Conservation (phyloP, 2,888 invertebrate species). For the Nineta flava region DNA sequence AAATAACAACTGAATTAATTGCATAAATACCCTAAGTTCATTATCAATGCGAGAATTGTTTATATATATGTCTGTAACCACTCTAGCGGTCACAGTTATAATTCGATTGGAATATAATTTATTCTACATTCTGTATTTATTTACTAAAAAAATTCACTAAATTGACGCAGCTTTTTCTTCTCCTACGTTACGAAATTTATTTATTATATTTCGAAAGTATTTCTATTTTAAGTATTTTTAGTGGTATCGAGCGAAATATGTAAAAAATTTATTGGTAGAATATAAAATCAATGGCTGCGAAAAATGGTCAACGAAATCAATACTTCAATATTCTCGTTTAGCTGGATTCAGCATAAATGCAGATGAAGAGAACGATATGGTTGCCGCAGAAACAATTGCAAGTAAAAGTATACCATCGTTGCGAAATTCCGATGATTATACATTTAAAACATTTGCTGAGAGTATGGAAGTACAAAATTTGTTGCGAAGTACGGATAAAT, state of each 20-base stretch:
- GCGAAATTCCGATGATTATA: neutral
- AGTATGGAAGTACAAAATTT: neutral
- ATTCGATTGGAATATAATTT: too few relatives aligned
- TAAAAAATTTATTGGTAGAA: constrained; percentile 19
- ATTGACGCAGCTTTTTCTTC: too few relatives aligned
- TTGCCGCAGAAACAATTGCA: neutral
- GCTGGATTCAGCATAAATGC: constrained; percentile 19
- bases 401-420: neutral
- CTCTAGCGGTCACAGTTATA: too few relatives aligned
- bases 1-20: too few relatives aligned
- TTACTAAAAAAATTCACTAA: too few relatives aligned
- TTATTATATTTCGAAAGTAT: neutral
- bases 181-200: neutral
- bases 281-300: constrained; percentile 16
- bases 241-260: constrained; percentile 38
- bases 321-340: constrained; percentile 30
- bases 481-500: neutral
- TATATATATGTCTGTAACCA: too few relatives aligned
- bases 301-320: constrained; percentile 29
- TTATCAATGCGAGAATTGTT: too few relatives aligned
- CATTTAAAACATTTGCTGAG: neutral
- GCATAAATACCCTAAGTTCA: too few relatives aligned
- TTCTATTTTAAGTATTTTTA: constrained; percentile 17
- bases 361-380: neutral
- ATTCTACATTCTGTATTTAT: too few relatives aligned